Percentiles rank a stretch among this genome's conserved stretches.
These are phyloP conservation scores for Rhynchomys soricoides DNA, from an alignment of 2,113 vertebrate species.

Conservation along the genomic window DNA sequence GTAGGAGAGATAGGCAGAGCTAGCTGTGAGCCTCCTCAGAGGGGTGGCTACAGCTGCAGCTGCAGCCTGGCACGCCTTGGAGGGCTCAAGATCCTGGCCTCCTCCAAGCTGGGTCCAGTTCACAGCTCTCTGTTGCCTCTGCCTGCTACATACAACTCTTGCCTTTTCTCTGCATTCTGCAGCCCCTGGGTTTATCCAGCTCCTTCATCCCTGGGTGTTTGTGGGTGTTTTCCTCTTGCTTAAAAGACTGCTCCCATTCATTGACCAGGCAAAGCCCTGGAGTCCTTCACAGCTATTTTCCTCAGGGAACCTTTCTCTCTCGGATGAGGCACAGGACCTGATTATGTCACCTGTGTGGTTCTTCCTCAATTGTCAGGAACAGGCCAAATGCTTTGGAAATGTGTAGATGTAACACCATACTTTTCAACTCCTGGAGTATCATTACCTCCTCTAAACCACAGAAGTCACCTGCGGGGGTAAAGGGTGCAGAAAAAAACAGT, in stretches of 20 bases:
- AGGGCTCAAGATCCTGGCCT: rapidly evolving
- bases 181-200: no score
- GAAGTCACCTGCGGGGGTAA: no score
- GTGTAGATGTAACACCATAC: background rate
- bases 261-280: background rate
- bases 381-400: background rate
- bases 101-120: rapidly evolving
- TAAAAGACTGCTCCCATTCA: no score
- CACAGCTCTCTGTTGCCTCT: rapidly evolving
- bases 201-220: no score
- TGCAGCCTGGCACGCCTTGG: no score
- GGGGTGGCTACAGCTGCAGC: background rate
- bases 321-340: background rate
- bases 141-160: background rate
- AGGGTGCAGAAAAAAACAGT: background rate
- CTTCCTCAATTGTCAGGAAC: background rate
- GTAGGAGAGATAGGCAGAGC: background rate
- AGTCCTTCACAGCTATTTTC: background rate
- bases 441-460: background rate
- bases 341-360: background rate
- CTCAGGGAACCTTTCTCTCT: background rate
- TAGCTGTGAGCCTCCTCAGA: background rate
- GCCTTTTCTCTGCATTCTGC: background rate
- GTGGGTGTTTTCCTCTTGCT: background rate
- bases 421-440: background rate